Evolutionary conservation across 2,888 invertebrate species (phyloP).

Genomic region (Apamea sordens): DNA sequence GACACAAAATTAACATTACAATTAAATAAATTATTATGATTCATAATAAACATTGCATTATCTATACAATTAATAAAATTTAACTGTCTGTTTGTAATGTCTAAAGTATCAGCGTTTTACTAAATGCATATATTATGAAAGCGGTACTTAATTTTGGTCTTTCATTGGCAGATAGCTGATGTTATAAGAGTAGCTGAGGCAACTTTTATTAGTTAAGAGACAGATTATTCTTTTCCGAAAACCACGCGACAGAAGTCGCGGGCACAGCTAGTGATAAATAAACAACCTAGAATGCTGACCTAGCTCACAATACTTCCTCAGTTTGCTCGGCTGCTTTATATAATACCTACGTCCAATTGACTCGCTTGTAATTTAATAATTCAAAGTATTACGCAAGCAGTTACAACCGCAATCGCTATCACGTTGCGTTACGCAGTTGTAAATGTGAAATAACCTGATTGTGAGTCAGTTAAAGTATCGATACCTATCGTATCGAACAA

Average conservation of each 20-base stretch:
- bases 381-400: conserved; percentile 60
- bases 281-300: conserved; percentile 61
- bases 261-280: conserved; percentile 30
- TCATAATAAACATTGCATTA: conserved; percentile 43
- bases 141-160: too few relatives aligned
- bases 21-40: conserved; percentile 55
- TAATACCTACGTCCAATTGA: conserved; percentile 51
- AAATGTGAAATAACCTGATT: conserved; percentile 60
- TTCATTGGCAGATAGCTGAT: neutral
- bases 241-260: neutral
- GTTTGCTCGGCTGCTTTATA: conserved; percentile 45
- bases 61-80: neutral
- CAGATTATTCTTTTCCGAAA: neutral
- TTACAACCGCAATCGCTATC: conserved; percentile 57
- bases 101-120: neutral
- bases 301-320: conserved; percentile 61
- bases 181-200: neutral
- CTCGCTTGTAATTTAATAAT: conserved; percentile 63
- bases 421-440: conserved; percentile 59
- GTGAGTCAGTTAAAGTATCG: conserved; percentile 56
- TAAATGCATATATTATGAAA: too few relatives aligned
- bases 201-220: neutral
- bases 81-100: neutral
- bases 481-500: conserved; percentile 48
- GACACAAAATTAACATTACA: conserved; percentile 48